Evolutionary conservation across 2,797 vertebrate genomes (phyloP), one percentile per base, ranked within the genome.

Genomic region (Sardinella longiceps): DNA sequence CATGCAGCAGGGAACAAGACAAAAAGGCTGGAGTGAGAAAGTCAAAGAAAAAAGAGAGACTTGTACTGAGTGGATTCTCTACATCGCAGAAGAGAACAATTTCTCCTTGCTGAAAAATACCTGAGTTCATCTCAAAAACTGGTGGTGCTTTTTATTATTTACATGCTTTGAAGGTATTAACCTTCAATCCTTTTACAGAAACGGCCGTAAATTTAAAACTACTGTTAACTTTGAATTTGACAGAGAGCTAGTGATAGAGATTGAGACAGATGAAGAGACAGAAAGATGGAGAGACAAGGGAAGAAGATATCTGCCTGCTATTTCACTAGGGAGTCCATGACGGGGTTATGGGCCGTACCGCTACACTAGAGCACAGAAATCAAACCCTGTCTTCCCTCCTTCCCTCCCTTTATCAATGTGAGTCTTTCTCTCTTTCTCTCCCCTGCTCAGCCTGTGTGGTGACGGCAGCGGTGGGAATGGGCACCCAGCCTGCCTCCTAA

Each of bases 311-410:
- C 37, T 70, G 28, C 28, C 63, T 33, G 63, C 63, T 12, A 30
- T 25, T 30, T 14, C 15, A 28, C 30, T 6, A 33, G 66, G 20
- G 30, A 77, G 63, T 39, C 43, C 0, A 12, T 0, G 63, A 33
- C 2, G 23, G 70, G 70, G 18, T 86, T 86, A 90, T 88, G 84
- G 88, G 82, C 85, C 87, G n/a, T 48, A 80, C 74, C 46, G 80
- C 70, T 85, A 45, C 30, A 70, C 81, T 11, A 30, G 23, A 70
- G 81, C 66, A 1, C 50, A 45, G 28, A 43, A 43, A 14, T 39
- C 46, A 23, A 80, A 53, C 48, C 45, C 45, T 60, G 23, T n/a
- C n/a, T 6, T 60, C 53, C 46, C 51, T 20, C 28, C n/a, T 6
- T 60, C 53, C 46, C 51, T 20, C 28, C 37, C 28, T 50, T 0